These are phyloP conservation scores for Carterocephalus palaemon DNA, from an alignment of 2,888 invertebrate species.

Conservation along the genomic window DNA sequence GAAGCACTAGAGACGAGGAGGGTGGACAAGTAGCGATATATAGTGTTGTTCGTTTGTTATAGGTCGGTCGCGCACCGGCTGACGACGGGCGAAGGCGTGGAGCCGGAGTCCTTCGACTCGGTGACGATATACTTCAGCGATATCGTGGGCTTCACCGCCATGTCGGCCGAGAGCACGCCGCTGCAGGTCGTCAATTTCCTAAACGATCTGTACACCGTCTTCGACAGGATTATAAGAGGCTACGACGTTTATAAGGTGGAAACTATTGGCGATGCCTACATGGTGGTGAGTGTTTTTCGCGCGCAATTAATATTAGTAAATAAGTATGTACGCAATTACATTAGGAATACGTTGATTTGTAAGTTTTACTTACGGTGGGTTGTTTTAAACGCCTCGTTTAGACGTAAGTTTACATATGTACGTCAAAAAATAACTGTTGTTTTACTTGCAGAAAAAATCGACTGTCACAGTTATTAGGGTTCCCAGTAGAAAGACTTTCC, in stretches of 20 bases:
- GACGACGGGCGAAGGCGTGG: constrained; percentile 92
- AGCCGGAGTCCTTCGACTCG: constrained; percentile 94
- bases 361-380: too few species aligned
- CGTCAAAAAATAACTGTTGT: too few species aligned
- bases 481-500: too few species aligned
- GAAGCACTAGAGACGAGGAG: background rate
- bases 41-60: too few species aligned
- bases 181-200: constrained; percentile 97
- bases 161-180: constrained; percentile 96
- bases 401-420: too few species aligned
- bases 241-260: constrained; percentile 99
- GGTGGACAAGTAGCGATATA: too few species aligned
- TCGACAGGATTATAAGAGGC: constrained; percentile 96
- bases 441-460: too few species aligned
- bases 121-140: constrained; percentile 99
- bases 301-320: background rate
- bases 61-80: constrained; percentile 93
- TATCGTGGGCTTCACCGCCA: constrained; percentile 97
- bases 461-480: too few species aligned
- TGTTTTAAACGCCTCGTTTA: too few species aligned
- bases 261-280: constrained; percentile 91
- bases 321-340: too few species aligned
- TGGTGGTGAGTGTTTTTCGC: constrained; percentile 79
- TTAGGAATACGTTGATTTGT: too few species aligned
- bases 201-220: constrained; percentile 98